Percentiles rank a stretch among this genome's conserved stretches.
These are phyloP conservation scores for Ditylenchus weischeri DNA, from an alignment of 2,888 invertebrate genomes.

Conservation along the genomic window DNA sequence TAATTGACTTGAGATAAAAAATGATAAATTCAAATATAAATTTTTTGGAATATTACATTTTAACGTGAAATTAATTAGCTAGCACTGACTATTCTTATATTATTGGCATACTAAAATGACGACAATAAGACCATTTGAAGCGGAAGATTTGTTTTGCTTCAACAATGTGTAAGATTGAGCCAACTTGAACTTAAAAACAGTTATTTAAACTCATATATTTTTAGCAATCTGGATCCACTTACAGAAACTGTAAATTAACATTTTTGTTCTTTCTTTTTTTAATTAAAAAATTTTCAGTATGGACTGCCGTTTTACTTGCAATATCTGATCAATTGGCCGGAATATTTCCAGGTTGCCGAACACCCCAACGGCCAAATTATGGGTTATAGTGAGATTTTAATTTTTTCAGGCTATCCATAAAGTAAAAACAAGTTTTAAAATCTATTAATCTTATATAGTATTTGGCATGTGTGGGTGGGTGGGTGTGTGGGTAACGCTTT, in stretches of 20 bases:
- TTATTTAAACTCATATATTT: slow-evolving; percentile 10
- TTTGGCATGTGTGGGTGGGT: too few relatives aligned
- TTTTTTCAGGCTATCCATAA: too few relatives aligned
- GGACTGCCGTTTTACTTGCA: slow-evolving; percentile 81
- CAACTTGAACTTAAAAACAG: neutral
- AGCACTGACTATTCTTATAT: too few relatives aligned
- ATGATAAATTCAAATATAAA: too few relatives aligned
- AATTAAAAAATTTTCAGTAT: slow-evolving; percentile 57
- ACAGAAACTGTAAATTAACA: slow-evolving; percentile 74
- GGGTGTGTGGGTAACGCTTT: too few relatives aligned
- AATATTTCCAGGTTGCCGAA: slow-evolving; percentile 95
- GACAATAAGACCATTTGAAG: slow-evolving; percentile 33
- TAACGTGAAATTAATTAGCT: too few relatives aligned
- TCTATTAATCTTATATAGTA: too few relatives aligned
- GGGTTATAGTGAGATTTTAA: slow-evolving; percentile 80
- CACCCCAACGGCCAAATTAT: slow-evolving; percentile 92
- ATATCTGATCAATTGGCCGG: slow-evolving; percentile 95
- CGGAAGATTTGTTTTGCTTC: slow-evolving; percentile 46
- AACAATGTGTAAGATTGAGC: slow-evolving; percentile 43
- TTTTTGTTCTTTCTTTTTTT: slow-evolving; percentile 9
- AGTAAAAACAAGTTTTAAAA: too few relatives aligned
- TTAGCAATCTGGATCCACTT: slow-evolving; percentile 84
- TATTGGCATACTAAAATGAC: slow-evolving; percentile 18
- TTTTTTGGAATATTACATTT: neutral
- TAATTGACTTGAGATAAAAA: too few relatives aligned